Base-by-base conservation (phyloP, 2,113 vertebrate species). In the Hystrix cristata region DNA sequence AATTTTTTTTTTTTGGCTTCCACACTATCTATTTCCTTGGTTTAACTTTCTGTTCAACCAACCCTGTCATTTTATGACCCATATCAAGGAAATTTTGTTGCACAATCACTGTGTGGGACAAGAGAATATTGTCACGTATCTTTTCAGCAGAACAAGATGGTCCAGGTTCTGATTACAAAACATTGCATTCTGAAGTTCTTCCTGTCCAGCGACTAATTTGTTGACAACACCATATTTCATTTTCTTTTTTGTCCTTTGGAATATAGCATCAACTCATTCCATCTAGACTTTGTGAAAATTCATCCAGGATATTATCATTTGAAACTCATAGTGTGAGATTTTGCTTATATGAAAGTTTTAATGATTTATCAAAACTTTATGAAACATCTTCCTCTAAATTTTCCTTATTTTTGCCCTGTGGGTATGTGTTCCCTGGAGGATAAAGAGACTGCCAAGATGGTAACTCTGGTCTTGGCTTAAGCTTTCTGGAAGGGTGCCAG, bases 141-240 rank as follows among this genome's bases (percentile, higher is more conserved):
- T 88, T 94, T 95, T 91, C 53, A 95, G 71, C 65, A 91, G 90
- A 85, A 59, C 25, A 71, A 51, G 19, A 59, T 85, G 55, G 31
- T 34, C 25, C 7, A 81, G n/a, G 9, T 91, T 95, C n/a, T 92
- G 43, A 51, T 87, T 31, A 87, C 2, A 84, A 93, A 90, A 79
- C 12, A 53, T 19, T 71, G 18, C 6, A 25, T 72, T n/a, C 12
- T 85, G 74, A 95, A 86, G 15, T 87, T 62, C n/a, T 91, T 88
- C 7, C 51, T 76, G 43, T 31, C 90, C 59, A 46, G 43, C 64
- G 9, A 93, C 16, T 87, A 43, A 83, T 13, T 87, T 60, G 21
- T 79, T 80, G n/a, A 93, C 46, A 74, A 25, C 3, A 23, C 12
- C 1, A 19, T 51, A 48, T 79, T 88, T 94, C 38, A 62, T 62